Percentiles rank a stretch among this genome's conserved stretches.
phyloP scores from a whole-genome alignment of 2,888 invertebrate species.

The Parnassius glacialis region DNA sequence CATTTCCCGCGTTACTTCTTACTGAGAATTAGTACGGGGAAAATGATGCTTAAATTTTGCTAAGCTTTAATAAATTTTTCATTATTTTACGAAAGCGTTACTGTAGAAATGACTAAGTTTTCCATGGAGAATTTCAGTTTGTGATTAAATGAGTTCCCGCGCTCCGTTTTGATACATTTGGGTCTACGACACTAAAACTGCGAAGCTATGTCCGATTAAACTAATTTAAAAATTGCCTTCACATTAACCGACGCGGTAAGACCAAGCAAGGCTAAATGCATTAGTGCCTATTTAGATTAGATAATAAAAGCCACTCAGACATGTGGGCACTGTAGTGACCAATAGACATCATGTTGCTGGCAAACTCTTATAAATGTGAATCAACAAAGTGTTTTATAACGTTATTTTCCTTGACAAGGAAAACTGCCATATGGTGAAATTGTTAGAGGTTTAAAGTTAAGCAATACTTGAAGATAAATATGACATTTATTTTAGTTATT shows the following conservation, averaged over 20 bases:
- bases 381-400: neutral
- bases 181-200: neutral
- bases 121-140: neutral
- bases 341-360: neutral
- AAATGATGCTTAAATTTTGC: neutral
- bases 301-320: constrained; percentile 22
- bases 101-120: neutral
- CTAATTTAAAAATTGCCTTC: constrained; percentile 22
- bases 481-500: too few species aligned
- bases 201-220: constrained; percentile 4
- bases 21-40: neutral
- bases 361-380: neutral
- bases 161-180: neutral
- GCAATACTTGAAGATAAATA: too few species aligned
- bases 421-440: too few species aligned
- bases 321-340: constrained; percentile 15
- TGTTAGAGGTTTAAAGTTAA: too few species aligned
- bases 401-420: too few species aligned
- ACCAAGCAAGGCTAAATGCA: constrained; percentile 24
- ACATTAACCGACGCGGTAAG: constrained; percentile 19
- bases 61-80: neutral
- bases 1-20: too few species aligned
- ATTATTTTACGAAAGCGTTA: neutral
- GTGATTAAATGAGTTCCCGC: constrained; percentile 3
- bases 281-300: constrained; percentile 24